phyloP scores from a whole-genome alignment of 1,140 invertebrate genomes.

The Drosophila saltans region DNA sequence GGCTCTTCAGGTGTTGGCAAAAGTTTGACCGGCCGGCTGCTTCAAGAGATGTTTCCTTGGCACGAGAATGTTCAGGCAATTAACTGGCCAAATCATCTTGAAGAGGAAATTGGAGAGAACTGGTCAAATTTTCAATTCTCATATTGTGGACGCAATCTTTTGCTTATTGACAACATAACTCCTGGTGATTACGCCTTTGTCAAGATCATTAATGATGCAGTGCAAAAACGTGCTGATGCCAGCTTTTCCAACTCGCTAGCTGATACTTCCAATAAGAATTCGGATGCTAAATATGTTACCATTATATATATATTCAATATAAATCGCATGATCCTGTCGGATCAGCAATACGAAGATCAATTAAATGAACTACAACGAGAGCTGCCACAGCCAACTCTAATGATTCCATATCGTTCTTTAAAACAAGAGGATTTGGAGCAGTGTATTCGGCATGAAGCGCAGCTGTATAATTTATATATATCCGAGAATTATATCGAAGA shows the following conservation, averaged over 20 bases:
- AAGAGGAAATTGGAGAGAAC: background rate
- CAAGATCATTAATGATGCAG: constrained; percentile 19
- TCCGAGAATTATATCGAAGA: constrained; percentile 20
- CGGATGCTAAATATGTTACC: constrained; percentile 27
- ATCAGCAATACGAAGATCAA: constrained; percentile 16
- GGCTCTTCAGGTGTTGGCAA: constrained; percentile 58
- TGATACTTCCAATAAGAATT: background rate
- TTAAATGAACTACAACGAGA: background rate
- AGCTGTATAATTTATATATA: constrained; percentile 11
- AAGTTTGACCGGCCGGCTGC: constrained; percentile 37
- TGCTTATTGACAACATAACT: constrained; percentile 57
- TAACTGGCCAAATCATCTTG: constrained; percentile 30
- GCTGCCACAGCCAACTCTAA: constrained; percentile 12
- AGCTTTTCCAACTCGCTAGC: no score
- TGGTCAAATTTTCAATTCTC: constrained; percentile 14
- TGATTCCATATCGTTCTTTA: constrained; percentile 41
- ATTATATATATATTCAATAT: constrained; percentile 57
- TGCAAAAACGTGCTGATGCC: background rate
- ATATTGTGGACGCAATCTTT: constrained; percentile 53
- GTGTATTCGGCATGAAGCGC: constrained; percentile 46
- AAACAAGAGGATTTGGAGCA: constrained; percentile 23
- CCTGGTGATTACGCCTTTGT: constrained; percentile 29
- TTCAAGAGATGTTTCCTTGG: constrained; percentile 52
- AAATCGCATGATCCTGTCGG: constrained; percentile 20
- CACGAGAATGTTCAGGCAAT: constrained; percentile 43